Percentiles rank a stretch among this genome's conserved stretches.
phyloP scores from a whole-genome alignment of 1,140 invertebrate genomes.

The Ruditapes philippinarum region DNA sequence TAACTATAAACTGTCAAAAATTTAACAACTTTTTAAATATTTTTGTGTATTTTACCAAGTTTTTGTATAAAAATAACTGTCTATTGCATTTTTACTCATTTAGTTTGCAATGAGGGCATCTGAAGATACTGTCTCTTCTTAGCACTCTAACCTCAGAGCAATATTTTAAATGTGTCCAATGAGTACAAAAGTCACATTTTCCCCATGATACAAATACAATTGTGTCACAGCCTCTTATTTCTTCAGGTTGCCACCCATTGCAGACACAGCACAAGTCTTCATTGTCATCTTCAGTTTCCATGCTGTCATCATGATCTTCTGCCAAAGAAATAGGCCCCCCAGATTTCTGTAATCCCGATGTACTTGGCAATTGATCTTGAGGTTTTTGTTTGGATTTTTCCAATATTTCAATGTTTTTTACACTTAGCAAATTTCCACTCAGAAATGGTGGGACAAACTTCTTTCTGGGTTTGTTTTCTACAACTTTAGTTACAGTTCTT shows the following conservation, averaged over 20 bases:
- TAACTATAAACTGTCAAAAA: neutral
- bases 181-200: constrained; percentile 43
- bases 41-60: neutral
- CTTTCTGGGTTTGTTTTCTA: constrained; percentile 7
- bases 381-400: neutral
- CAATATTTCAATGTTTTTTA: constrained; percentile 1
- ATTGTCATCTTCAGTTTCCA: neutral
- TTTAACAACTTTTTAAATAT: neutral
- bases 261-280: constrained; percentile 21
- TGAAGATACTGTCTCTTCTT: neutral
- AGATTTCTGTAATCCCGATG: neutral
- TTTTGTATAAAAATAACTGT: neutral
- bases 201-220: neutral
- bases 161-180: constrained; percentile 40
- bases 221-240: constrained; percentile 12
- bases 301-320: neutral
- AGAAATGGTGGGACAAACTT: constrained; percentile 52
- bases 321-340: neutral
- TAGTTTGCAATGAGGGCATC: neutral
- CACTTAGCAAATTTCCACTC: constrained; percentile 1
- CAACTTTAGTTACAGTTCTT: neutral
- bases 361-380: neutral
- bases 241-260: neutral
- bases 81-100: neutral
- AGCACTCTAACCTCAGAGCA: neutral